Conservation (phyloP, 2,888 invertebrate species). For the Dorcus parallelipipedus region DNA sequence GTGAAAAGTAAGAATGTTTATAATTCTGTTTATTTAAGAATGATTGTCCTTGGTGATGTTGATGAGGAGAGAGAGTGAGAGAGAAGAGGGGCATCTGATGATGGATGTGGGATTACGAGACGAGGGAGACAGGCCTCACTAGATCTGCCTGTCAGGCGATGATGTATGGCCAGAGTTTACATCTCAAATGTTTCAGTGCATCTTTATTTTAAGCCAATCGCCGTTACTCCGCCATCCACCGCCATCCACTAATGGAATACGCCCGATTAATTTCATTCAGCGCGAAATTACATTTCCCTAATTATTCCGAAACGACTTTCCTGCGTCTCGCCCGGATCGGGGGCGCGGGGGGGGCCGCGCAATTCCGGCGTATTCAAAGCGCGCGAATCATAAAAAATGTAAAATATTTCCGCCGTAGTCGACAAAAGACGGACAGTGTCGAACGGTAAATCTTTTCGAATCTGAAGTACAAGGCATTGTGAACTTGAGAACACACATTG, state of each 20-base stretch:
- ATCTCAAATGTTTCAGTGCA: conserved; percentile 32
- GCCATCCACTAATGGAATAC: too few relatives aligned
- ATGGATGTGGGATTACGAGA: conserved; percentile 36
- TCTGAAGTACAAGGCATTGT: conserved; percentile 21
- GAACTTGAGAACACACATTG: conserved; percentile 33
- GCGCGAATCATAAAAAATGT: conserved; percentile 3
- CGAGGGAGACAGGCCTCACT: conserved; percentile 30
- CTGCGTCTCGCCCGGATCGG: too few relatives aligned
- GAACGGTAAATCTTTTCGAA: conserved; percentile 16
- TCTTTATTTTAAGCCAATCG: conserved; percentile 33
- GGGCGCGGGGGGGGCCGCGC: too few relatives aligned
- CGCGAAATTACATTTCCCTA: too few relatives aligned
- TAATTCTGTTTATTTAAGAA: conserved; percentile 19
- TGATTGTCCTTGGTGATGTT: conserved; percentile 11
- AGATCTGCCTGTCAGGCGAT: conserved; percentile 30
- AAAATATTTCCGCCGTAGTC: conserved; percentile 10
- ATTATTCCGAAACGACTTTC: too few relatives aligned
- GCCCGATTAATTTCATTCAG: too few relatives aligned
- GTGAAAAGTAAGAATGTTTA: not conserved
- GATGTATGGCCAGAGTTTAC: conserved; percentile 34
- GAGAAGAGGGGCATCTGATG: conserved; percentile 24
- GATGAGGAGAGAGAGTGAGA: conserved; percentile 1
- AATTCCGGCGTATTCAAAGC: not conserved
- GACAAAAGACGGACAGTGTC: conserved; percentile 4
- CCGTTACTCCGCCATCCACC: conserved; percentile 22